A percentile compares a stretch with the other conserved stretches of the same genome.
These are phyloP conservation scores for Plemyria rubiginata DNA, from an alignment of 2,888 invertebrate genomes.

Conservation along the genomic window DNA sequence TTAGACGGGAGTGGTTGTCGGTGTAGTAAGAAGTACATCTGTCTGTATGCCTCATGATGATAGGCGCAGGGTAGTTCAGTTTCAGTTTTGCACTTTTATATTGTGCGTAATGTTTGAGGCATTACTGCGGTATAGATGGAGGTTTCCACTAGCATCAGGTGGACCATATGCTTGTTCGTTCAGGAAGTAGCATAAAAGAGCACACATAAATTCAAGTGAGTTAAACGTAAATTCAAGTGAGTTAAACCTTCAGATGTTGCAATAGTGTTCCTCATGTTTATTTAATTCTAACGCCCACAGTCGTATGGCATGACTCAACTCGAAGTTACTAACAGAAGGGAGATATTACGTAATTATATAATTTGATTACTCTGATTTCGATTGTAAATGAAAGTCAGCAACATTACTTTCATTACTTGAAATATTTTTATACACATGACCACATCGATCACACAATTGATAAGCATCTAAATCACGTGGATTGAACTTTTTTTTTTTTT, in stretches of 20 bases:
- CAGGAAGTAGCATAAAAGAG: not conserved
- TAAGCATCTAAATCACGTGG: not conserved
- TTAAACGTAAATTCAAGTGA: slow-evolving; percentile 15
- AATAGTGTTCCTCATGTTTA: slow-evolving; percentile 24
- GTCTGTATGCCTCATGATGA: too few species aligned
- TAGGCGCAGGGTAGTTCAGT: too few species aligned
- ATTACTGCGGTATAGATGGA: too few species aligned
- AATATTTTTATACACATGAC: not conserved
- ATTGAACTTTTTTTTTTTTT: not conserved
- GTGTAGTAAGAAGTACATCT: too few species aligned
- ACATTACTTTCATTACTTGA: not conserved
- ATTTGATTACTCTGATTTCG: not conserved
- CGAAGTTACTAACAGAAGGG: slow-evolving; percentile 6
- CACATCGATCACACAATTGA: slow-evolving; percentile 6
- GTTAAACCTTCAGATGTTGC: slow-evolving; percentile 12
- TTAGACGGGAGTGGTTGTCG: too few species aligned
- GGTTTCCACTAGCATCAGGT: too few species aligned
- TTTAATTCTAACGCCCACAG: slow-evolving; percentile 31
- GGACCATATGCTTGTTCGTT: too few species aligned
- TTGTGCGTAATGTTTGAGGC: too few species aligned
- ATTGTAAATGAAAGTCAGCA: not conserved
- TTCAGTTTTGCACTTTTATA: too few species aligned
- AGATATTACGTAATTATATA: slow-evolving; percentile 1
- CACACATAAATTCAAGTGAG: slow-evolving; percentile 14
- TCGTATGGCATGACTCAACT: slow-evolving; percentile 26